Evolutionary conservation across 2,888 invertebrate genomes (phyloP).

Genomic region (Flexamia atlantica): DNA sequence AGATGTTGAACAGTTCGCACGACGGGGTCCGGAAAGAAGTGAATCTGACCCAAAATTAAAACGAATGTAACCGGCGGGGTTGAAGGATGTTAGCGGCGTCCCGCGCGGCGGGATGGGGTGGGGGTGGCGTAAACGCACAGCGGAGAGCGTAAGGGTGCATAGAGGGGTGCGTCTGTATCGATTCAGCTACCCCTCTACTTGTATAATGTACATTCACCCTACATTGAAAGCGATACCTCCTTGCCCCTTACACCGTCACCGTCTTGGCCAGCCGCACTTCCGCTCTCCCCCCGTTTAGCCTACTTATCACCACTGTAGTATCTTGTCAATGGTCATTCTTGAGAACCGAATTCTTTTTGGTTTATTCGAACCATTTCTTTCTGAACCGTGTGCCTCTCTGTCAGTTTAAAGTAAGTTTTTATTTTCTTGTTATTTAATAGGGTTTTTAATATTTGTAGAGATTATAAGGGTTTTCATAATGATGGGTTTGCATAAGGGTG

Average conservation of each 20-base stretch:
- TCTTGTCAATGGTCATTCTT: neutral
- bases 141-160: conserved; percentile 52
- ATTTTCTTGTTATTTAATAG: no score
- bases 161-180: conserved; percentile 58
- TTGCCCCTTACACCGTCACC: conserved; percentile 20
- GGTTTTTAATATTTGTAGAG: no score
- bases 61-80: conserved; percentile 50
- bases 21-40: conserved; percentile 44
- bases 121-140: conserved; percentile 44
- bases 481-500: no score
- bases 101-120: neutral
- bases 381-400: no score
- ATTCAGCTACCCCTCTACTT: conserved; percentile 55
- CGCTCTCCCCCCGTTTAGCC: neutral
- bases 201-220: conserved; percentile 56
- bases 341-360: neutral
- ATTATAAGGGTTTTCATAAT: no score
- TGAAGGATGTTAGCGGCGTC: conserved; percentile 26
- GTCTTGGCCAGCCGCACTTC: conserved; percentile 36
- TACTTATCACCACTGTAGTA: conserved; percentile 16
- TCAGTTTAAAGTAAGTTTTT: no score
- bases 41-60: conserved; percentile 54
- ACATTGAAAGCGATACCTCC: conserved; percentile 55
- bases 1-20: neutral
- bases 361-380: no score